Evolutionary conservation across 2,797 vertebrate species (phyloP).

Genomic region (Eospalax fontanierii): DNA sequence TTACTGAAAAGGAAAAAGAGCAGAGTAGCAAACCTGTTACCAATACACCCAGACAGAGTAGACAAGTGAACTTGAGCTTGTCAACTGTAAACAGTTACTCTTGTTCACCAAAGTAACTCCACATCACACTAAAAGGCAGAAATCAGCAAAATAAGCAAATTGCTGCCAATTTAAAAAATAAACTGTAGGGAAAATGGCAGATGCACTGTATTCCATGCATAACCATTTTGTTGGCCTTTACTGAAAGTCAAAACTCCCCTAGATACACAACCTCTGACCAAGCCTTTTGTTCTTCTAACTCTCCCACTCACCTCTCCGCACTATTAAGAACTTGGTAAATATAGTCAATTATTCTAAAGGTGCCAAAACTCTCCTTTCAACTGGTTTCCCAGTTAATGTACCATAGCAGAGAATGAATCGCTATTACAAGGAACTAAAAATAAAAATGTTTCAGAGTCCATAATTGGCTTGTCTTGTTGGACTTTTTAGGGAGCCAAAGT

Average conservation of each 20-base stretch:
- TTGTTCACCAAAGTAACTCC: slow-evolving; percentile 17
- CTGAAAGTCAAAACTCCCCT: neutral
- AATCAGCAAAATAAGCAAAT: slow-evolving; percentile 48
- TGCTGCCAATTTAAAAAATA: slow-evolving; percentile 59
- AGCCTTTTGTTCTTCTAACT: slow-evolving; percentile 38
- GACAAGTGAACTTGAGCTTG: neutral
- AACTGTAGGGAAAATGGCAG: neutral
- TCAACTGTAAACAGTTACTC: slow-evolving; percentile 58
- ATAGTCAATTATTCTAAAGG: slow-evolving; percentile 87
- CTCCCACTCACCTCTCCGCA: slow-evolving; percentile 34
- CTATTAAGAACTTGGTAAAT: slow-evolving; percentile 86
- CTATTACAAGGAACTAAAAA: slow-evolving; percentile 91
- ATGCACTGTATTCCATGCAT: neutral
- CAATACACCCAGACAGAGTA: neutral
- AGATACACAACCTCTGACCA: neutral
- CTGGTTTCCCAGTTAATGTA: slow-evolving; percentile 90
- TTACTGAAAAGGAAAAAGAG: neutral
- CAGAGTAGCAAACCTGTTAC: neutral
- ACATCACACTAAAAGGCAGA: neutral
- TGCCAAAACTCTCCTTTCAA: slow-evolving; percentile 88
- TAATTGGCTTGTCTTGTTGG: slow-evolving; percentile 91
- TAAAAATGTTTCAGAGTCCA: slow-evolving; percentile 88
- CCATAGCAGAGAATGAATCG: slow-evolving; percentile 89
- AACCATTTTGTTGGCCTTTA: neutral
- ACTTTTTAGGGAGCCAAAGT: slow-evolving; percentile 89